A percentile compares a stretch with the other conserved stretches of the same genome.
phyloP scores from a whole-genome alignment of 2,797 vertebrate genomes.

The Acrossocheilus fasciatus region DNA sequence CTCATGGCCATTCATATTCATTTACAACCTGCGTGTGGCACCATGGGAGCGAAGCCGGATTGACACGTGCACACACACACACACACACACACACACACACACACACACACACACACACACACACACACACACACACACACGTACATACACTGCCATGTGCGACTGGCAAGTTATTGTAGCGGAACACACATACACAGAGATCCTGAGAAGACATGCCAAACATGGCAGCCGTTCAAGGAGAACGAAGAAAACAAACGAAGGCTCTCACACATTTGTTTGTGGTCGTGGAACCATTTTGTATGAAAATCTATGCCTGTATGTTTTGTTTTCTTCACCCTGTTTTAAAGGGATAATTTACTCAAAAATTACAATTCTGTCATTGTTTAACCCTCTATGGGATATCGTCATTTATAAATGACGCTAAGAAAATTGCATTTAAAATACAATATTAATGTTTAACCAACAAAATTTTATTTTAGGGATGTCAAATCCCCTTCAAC shows the following conservation, averaged over 20 bases:
- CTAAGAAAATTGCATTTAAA: too few relatives aligned
- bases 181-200: conserved; percentile 43
- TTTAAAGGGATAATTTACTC: neutral
- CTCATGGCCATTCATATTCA: conserved; percentile 54
- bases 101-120: conserved; percentile 34
- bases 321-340: neutral
- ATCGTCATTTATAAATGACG: too few relatives aligned
- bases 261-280: conserved; percentile 30
- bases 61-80: conserved; percentile 47
- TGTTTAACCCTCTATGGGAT: neutral
- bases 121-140: neutral
- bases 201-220: conserved; percentile 42
- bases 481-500: too few relatives aligned
- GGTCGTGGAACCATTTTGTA: neutral
- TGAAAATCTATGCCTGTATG: neutral
- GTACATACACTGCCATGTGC: conserved; percentile 3
- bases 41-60: conserved; percentile 35
- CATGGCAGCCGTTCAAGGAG: conserved; percentile 30
- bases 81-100: conserved; percentile 19
- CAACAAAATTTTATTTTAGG: too few relatives aligned
- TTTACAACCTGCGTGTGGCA: conserved; percentile 59
- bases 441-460: too few relatives aligned
- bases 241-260: conserved; percentile 37
- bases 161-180: conserved; percentile 41
- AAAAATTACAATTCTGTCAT: neutral